Base-by-base conservation (phyloP, 2,113 vertebrate species). In the Esox niger region DNA sequence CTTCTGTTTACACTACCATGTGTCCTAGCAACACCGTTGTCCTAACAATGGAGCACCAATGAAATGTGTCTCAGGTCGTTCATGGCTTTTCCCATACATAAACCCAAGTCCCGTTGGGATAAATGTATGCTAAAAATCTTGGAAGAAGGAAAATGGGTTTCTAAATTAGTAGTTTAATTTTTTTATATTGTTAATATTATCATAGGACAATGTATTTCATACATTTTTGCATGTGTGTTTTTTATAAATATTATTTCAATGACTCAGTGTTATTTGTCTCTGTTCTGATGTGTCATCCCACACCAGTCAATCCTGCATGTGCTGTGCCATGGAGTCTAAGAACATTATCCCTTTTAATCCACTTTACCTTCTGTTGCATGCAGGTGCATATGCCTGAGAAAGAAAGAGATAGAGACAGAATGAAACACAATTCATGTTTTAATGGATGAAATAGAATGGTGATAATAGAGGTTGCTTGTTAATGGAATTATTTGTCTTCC, bases 341-440 rank as follows among this genome's bases (percentile, higher is more conserved):
- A 90, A 79, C 90, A 84, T 92, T 91, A 92, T 89, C 88, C 87
- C 73, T 25, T 74, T 71, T 92, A 91, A 92, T 91, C 91, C 84
- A 87, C 88, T 91, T 91, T 89, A 86, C 86, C 87, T 84, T 91
- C 87, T 91, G 89, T 84, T 81, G 15, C 81, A 73, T 31, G 78
- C 87, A 88, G 82, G 87, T 87, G 87, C 81, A 73, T 73, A 57
- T 76, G 72, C 79, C 75, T 81, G 68, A 54, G 30, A 47, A 66
- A 79, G 80, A 64, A 80, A 79, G 61, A 64, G 55, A 32, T 46
- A 59, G 30, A 57, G 68, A n/a, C 60, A 62, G 63, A 61, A 64
- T 62, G 63, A 77, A 10, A 26, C 6, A 57, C 52, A 13, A 31
- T 23, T 38, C 13, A 9, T 55, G 7, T 55, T 33, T 31, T 21